Conservation (phyloP, 1,140 invertebrate genomes). For the Muscidifurax raptorellus region DNA sequence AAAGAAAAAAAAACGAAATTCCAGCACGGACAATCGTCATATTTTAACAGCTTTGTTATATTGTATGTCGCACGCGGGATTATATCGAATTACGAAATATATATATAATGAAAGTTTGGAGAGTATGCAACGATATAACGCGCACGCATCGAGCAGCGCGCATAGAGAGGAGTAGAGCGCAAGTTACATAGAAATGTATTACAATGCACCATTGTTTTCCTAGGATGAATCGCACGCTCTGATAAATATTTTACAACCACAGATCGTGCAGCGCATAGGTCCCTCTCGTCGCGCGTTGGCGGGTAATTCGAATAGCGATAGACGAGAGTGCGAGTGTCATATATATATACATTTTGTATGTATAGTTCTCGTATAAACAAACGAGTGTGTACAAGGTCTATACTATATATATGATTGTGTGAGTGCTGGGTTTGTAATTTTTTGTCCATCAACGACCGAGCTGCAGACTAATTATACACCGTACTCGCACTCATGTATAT, state of each 20-base stretch:
- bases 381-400: too few species aligned
- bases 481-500: too few species aligned
- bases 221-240: conserved; percentile 52
- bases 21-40: background rate
- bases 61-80: background rate
- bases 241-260: conserved; percentile 49
- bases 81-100: conserved; percentile 34
- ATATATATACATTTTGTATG: too few species aligned
- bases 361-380: background rate
- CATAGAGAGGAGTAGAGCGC: conserved; percentile 10
- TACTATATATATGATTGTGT: too few species aligned
- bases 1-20: too few species aligned
- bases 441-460: too few species aligned
- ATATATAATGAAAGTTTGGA: conserved; percentile 33
- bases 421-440: too few species aligned
- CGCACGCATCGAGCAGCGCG: background rate
- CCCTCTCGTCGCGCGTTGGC: background rate
- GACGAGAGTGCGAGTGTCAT: background rate
- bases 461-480: too few species aligned
- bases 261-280: background rate
- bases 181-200: conserved; percentile 29
- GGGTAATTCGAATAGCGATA: conserved; percentile 26
- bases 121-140: background rate
- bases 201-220: conserved; percentile 47
- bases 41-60: background rate